A percentile compares a stretch with the other conserved stretches of the same genome.
These are phyloP conservation scores for Motacilla tschutschensis DNA, from an alignment of 2,113 vertebrate genomes.

Conservation along the genomic window DNA sequence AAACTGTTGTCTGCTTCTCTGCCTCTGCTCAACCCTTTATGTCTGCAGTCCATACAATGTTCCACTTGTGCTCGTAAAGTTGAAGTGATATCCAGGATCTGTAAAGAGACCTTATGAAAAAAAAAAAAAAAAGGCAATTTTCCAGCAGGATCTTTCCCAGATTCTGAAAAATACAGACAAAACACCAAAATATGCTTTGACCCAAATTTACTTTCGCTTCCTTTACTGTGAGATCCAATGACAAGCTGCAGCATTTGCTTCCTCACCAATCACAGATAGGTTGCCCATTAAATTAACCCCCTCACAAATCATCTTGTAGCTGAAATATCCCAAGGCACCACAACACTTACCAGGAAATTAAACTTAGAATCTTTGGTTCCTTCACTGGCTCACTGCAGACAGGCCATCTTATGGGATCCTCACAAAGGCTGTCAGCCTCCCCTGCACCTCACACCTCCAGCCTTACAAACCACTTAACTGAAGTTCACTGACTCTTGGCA, in stretches of 20 bases:
- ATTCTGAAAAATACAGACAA: background rate
- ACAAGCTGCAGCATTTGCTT: background rate
- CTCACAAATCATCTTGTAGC: background rate
- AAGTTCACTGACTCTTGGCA: rapidly evolving
- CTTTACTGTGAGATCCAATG: background rate
- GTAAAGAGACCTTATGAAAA: background rate
- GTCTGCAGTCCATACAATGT: background rate
- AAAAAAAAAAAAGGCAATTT: background rate
- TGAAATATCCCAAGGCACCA: background rate
- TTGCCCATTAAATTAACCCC: background rate
- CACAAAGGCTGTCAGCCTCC: background rate
- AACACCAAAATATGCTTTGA: background rate
- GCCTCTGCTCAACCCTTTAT: background rate
- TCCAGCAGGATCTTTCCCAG: background rate
- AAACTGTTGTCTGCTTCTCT: background rate
- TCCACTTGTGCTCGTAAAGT: background rate
- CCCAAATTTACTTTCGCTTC: background rate
- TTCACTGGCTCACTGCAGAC: background rate
- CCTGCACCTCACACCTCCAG: background rate
- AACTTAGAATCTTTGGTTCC: background rate
- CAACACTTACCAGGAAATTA: background rate
- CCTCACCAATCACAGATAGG: background rate
- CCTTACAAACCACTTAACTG: background rate
- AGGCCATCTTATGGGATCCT: background rate
- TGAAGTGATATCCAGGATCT: background rate